These are phyloP conservation scores for Mobula hypostoma DNA, from an alignment of 2,113 vertebrate genomes.

Conservation along the genomic window DNA sequence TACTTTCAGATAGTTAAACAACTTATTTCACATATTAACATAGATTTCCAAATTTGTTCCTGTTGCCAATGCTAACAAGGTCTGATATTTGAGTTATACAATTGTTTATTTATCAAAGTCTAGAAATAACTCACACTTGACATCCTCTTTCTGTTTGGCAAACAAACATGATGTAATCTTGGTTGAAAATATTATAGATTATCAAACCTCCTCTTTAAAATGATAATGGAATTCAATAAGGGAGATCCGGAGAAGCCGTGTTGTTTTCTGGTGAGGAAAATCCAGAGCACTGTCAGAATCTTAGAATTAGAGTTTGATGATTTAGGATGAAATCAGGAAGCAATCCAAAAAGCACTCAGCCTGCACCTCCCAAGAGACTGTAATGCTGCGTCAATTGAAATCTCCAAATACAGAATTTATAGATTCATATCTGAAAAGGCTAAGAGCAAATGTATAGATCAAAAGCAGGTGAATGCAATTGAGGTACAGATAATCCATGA, in stretches of 20 bases:
- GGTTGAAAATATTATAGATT: neutral
- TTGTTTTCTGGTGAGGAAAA: neutral
- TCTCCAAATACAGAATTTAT: neutral
- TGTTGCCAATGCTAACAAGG: neutral
- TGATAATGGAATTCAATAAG: neutral
- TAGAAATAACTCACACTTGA: slow-evolving; percentile 1
- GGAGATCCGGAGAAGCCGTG: neutral
- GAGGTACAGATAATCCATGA: neutral
- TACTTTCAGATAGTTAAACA: neutral
- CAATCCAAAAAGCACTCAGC: neutral
- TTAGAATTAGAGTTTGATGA: neutral
- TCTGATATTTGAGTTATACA: neutral
- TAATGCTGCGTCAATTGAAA: neutral
- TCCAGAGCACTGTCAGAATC: neutral
- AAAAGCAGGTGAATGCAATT: neutral
- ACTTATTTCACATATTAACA: too few species aligned
- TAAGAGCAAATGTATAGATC: neutral
- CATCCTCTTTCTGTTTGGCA: slow-evolving; percentile 1
- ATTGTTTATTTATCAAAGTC: neutral
- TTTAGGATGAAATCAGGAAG: neutral
- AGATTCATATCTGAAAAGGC: neutral
- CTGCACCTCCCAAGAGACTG: neutral
- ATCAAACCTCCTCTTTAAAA: neutral
- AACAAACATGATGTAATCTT: neutral
- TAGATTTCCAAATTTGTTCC: neutral